Percentiles rank a stretch among this genome's conserved stretches.
These are phyloP conservation scores for Suricata suricatta DNA, from an alignment of 2,113 vertebrate genomes.

Conservation along the genomic window DNA sequence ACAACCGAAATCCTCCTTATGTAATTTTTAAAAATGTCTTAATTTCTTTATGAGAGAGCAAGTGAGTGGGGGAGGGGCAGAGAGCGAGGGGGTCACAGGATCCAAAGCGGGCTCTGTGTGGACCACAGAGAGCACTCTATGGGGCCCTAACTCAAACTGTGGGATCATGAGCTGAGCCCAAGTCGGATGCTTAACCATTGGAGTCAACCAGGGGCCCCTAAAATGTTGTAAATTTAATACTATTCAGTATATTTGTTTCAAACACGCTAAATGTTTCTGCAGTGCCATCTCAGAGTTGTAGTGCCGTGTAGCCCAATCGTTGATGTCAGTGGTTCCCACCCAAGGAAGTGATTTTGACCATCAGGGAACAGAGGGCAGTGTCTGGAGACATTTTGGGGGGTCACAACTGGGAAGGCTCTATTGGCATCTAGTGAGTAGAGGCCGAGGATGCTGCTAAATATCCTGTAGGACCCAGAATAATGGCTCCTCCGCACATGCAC, in stretches of 20 bases:
- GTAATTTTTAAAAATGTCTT: neutral
- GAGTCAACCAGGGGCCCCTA: too few species aligned
- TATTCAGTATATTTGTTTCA: neutral
- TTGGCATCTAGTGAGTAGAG: neutral
- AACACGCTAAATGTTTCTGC: neutral
- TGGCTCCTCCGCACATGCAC: fast-evolving
- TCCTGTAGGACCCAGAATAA: fast-evolving
- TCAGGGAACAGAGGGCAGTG: neutral
- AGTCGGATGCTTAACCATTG: too few species aligned
- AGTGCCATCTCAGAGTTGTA: neutral
- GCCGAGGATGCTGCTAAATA: neutral
- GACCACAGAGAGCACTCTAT: too few species aligned
- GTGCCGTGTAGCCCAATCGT: neutral
- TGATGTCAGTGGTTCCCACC: neutral
- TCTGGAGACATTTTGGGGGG: neutral
- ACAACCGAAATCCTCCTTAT: neutral
- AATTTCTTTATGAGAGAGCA: too few species aligned
- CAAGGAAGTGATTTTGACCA: neutral
- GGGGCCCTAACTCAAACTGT: too few species aligned
- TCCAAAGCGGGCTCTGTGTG: too few species aligned
- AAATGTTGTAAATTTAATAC: too few species aligned
- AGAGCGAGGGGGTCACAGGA: too few species aligned
- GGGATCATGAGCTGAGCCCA: too few species aligned
- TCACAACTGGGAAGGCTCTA: neutral
- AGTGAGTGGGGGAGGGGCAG: too few species aligned